Base-by-base conservation (phyloP, 2,113 vertebrate species). In the Theristicus caerulescens region DNA sequence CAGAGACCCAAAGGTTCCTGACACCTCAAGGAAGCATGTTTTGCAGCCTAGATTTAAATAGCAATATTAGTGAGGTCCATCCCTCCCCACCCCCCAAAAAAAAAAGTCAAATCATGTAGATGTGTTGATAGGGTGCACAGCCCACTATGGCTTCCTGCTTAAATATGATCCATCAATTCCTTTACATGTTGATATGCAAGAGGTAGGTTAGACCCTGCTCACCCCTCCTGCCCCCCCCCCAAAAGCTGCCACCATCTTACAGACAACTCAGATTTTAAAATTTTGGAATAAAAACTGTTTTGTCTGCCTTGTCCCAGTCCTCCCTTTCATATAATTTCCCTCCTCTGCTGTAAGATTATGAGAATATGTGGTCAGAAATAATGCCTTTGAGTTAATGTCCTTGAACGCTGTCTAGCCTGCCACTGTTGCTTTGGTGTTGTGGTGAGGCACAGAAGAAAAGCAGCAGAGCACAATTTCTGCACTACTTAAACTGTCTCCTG, bases 211-310 rank as follows among this genome's bases (percentile, higher is more conserved):
- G 73, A 31, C 42, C 26, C 40, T 73, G 40, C 22, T 29, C 11
- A 27, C 31, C 9, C 10, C 14, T 17, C 19, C 24, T 21, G 3
- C 6, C 12, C 27, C 24, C 27, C 24, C 6, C 3, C 0, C 4
- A 78, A 62, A 79, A 79, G n/a, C 15, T 18, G 27, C 26, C 24
- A 12, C 7, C 7, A 5, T 77, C 8, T 40, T 62, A 73, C 4
- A 70, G 40, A 36, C 38, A 66, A 46, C 16, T n/a, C 40, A 18
- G 13, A 27, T 66, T 58, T 67, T 59, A 66, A 73, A 73, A 32
- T 36, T 90, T 80, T 67, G 18, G 10, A 25, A 51, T 69, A 11
- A 62, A 40, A 86, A 32, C 42, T 73, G 12, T 49, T 79, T 66
- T 49, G 47, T 31, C 79, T 88, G 72, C 67, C 16, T 38, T 64